Evolutionary conservation across 2,113 vertebrate species (phyloP).

Genomic region (Urocynchramus pylzowi): DNA sequence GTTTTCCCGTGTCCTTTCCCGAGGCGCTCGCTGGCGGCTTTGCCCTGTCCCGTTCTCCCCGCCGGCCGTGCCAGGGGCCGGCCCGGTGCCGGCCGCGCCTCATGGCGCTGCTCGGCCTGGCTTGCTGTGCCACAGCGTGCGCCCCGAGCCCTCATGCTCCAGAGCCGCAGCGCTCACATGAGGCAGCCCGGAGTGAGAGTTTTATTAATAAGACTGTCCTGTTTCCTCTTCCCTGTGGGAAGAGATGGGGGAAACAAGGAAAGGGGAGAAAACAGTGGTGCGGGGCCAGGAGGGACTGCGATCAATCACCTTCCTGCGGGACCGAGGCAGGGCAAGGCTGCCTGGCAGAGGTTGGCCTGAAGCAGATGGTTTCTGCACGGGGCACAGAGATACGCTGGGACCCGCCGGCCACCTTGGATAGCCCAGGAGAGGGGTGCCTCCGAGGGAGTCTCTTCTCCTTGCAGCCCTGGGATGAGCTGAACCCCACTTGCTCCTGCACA

Average conservation of each 20-base stretch:
- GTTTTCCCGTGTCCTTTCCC: background rate
- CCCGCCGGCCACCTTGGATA: too few species aligned
- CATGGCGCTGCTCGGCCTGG: fast-evolving
- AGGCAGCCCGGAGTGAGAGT: background rate
- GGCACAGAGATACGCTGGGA: background rate
- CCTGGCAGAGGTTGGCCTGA: background rate
- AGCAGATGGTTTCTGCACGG: background rate
- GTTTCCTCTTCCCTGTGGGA: background rate
- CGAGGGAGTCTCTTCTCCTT: background rate
- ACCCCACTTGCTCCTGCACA: fast-evolving
- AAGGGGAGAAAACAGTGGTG: background rate
- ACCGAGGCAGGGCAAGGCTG: background rate
- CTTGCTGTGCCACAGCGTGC: fast-evolving
- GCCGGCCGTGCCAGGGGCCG: background rate
- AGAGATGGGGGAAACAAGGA: background rate
- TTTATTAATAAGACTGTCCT: background rate
- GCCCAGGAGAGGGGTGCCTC: background rate
- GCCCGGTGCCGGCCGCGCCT: background rate
- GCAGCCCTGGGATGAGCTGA: background rate
- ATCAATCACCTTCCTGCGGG: background rate
- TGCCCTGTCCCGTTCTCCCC: fast-evolving
- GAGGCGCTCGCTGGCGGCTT: fast-evolving
- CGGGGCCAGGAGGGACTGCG: fast-evolving
- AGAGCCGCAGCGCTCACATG: fast-evolving
- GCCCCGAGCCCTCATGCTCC: fast-evolving